These are phyloP conservation scores for Chironomus tentans DNA, from an alignment of 2,888 invertebrate species.

Conservation along the genomic window DNA sequence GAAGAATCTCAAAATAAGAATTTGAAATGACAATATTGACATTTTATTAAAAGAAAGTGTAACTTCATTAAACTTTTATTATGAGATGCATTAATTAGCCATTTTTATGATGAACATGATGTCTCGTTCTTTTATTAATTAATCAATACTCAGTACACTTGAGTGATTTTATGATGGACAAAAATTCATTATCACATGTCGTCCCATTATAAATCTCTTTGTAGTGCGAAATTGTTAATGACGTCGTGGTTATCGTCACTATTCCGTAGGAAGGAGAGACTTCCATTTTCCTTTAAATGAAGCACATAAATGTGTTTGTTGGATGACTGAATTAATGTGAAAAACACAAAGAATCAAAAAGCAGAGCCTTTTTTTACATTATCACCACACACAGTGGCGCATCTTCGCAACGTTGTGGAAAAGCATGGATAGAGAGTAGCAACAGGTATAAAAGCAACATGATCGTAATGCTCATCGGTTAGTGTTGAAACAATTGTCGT, in stretches of 20 bases:
- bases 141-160: neutral
- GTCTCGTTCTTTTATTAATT: neutral
- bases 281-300: neutral
- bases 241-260: neutral
- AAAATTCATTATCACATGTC: neutral
- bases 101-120: no score
- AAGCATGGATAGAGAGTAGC: neutral
- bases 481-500: constrained; percentile 1
- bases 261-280: neutral
- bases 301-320: neutral
- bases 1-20: neutral
- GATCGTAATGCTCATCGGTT: constrained; percentile 3
- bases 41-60: neutral
- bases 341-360: neutral
- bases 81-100: neutral
- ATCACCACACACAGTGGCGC: neutral
- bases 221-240: neutral
- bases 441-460: constrained; percentile 20
- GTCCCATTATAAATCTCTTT: neutral
- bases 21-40: neutral
- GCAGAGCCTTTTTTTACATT: neutral
- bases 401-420: neutral
- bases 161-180: neutral
- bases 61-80: no score
- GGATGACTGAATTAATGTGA: neutral